Evolutionary conservation across 2,888 invertebrate genomes (phyloP), one percentile per base, ranked within the genome.

Genomic region (Pogonocherus hispidulus): DNA sequence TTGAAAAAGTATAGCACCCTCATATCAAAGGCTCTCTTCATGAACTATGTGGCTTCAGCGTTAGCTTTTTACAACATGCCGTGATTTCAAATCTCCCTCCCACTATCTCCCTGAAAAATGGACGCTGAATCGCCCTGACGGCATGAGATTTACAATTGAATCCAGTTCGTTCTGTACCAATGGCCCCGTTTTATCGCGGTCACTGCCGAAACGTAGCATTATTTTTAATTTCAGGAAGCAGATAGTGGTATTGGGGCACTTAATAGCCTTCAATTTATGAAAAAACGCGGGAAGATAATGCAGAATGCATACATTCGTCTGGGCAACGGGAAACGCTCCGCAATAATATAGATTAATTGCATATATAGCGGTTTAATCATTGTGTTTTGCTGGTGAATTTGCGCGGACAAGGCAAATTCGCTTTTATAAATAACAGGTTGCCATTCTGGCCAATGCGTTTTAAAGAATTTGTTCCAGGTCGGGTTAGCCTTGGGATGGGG

Each of bases 201-300:
- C 56, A 60, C 63, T 72, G 72, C 65, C 71, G 73, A 77, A 79
- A 78, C 78, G 68, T 76, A 71, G 73, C 73, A 79, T 79, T 79
- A 79, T 78, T 79, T 76, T 79, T 79, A 78, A 79, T 80, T 79
- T 77, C 79, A 78, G 80, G 79, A 80, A 79, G 70, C 77, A 78
- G 75, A 76, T 76, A 79, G 74, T 70, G 76, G 68, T 75, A 73
- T 72, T 68, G 72, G 69, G 73, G 67, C 76, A 73, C 75, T 77
- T 78, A 74, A 75, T 75, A 76, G 71, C 74, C 77, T 76, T 78
- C 70, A 73, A 76, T 80, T 78, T 74, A 71, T 71, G 77, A 78
- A 76, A 76, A 78, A 76, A n/a, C n/a, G n/a, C n/a, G n/a, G n/a
- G n/a, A 79, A 77, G 78, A 78, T 78, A 79, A 78, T 77, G 71